These are phyloP conservation scores for Aurelia coerulea DNA, from an alignment of 30 jellyfish, hydroid and myxozoan genomes.

Conservation along the genomic window DNA sequence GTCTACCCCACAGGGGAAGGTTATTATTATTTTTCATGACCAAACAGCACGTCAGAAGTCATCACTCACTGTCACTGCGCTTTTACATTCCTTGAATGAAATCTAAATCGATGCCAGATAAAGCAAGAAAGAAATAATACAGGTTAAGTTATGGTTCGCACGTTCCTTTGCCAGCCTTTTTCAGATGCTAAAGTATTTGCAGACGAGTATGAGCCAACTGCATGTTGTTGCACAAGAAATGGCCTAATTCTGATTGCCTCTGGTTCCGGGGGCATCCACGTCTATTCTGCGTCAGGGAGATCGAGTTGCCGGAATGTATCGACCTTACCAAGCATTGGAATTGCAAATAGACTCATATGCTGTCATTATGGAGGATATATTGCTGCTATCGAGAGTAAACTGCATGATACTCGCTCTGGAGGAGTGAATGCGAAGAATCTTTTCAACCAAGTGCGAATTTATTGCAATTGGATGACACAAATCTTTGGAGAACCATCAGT, in stretches of 20 bases:
- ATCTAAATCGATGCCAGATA: too few relatives aligned
- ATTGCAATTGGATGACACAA: slow-evolving; percentile 66
- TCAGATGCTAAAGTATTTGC: slow-evolving; percentile 79
- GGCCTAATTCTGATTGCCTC: slow-evolving; percentile 75
- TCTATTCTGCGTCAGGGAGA: slow-evolving; percentile 60
- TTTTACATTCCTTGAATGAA: too few relatives aligned
- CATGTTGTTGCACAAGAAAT: slow-evolving; percentile 74
- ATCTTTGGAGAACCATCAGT: slow-evolving; percentile 9
- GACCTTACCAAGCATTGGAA: slow-evolving; percentile 61
- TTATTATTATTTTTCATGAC: too few relatives aligned
- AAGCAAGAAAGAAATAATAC: too few relatives aligned
- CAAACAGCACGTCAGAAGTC: too few relatives aligned
- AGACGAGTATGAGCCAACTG: slow-evolving; percentile 85
- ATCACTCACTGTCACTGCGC: too few relatives aligned
- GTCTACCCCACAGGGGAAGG: too few relatives aligned
- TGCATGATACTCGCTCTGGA: slow-evolving; percentile 43
- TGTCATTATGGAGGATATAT: slow-evolving; percentile 65
- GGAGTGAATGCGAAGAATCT: slow-evolving; percentile 42
- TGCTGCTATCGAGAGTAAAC: slow-evolving; percentile 69
- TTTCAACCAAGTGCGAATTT: slow-evolving; percentile 57
- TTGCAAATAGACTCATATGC: slow-evolving; percentile 51
- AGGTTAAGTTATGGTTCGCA: slow-evolving; percentile 75
- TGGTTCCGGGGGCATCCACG: slow-evolving; percentile 54
- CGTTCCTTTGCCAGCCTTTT: slow-evolving; percentile 92
- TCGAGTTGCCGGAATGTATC: slow-evolving; percentile 45